Evolutionary conservation across 1,140 invertebrate genomes (phyloP).

Genomic region (Wiebesia pumilae): DNA sequence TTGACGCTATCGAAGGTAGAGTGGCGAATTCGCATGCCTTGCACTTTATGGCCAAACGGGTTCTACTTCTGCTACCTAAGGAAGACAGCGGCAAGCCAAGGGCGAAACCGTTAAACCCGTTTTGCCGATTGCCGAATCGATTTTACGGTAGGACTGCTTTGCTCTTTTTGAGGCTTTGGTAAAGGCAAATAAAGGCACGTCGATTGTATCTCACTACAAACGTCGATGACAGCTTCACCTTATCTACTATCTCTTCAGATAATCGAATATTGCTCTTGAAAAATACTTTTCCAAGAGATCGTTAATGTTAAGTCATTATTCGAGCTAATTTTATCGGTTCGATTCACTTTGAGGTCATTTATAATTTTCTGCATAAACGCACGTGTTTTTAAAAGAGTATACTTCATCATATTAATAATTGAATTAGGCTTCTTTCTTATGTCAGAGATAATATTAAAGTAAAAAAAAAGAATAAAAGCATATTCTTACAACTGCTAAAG

Average conservation of each 20-base stretch:
- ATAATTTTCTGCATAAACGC: background rate
- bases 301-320: background rate
- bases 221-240: background rate
- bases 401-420: background rate
- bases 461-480: background rate
- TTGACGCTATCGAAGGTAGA: background rate
- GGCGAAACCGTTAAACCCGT: slow-evolving; percentile 41
- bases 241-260: background rate
- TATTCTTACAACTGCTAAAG: background rate
- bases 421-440: background rate
- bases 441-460: background rate
- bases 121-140: slow-evolving; percentile 35
- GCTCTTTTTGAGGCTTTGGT: background rate
- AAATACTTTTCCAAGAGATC: background rate
- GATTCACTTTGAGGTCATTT: background rate
- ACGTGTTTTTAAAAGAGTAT: background rate
- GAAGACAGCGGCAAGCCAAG: background rate
- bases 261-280: background rate
- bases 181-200: background rate
- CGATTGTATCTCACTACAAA: too few species aligned
- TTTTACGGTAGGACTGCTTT: slow-evolving; percentile 20
- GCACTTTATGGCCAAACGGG: slow-evolving; percentile 24
- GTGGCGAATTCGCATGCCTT: slow-evolving; percentile 8
- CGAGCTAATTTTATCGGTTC: background rate
- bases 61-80: background rate